phyloP scores from a whole-genome alignment of 2,113 vertebrate genomes.

The Trinectes maculatus region DNA sequence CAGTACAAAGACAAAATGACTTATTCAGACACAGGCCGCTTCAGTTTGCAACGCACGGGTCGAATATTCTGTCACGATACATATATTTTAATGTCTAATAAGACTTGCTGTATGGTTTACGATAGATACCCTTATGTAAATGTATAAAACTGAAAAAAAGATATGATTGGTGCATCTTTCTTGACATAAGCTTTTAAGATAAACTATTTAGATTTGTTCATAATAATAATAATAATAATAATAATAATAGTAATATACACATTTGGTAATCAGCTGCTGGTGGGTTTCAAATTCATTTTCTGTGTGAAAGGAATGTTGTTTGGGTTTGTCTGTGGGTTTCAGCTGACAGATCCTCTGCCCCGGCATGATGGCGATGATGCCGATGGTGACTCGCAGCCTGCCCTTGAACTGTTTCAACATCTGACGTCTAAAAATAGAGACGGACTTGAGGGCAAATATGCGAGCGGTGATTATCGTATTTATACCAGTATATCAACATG shows the following conservation, averaged over 20 bases:
- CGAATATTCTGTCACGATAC: neutral
- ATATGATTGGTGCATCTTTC: neutral
- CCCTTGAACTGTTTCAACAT: slow-evolving; percentile 65
- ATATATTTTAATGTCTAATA: neutral
- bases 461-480: slow-evolving; percentile 39
- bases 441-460: slow-evolving; percentile 37
- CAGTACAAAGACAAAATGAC: slow-evolving; percentile 51
- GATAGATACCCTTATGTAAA: too few relatives aligned
- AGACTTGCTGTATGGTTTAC: too few relatives aligned
- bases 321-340: slow-evolving; percentile 28
- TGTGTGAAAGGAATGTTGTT: slow-evolving; percentile 36
- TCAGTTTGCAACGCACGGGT: neutral
- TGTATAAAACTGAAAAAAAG: neutral
- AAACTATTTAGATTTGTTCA: too few relatives aligned
- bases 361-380: slow-evolving; percentile 13
- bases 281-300: slow-evolving; percentile 13
- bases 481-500: slow-evolving; percentile 5
- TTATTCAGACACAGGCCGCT: slow-evolving; percentile 33
- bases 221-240: neutral
- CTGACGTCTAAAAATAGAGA: slow-evolving; percentile 66
- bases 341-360: slow-evolving; percentile 25
- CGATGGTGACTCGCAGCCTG: slow-evolving; percentile 33
- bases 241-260: neutral
- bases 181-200: too few relatives aligned
- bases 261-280: slow-evolving; percentile 17